Percentiles rank a stretch among this genome's conserved stretches.
Conservation (phyloP, 2,797 vertebrate species). For the Oreonectes daqikongensis region DNA sequence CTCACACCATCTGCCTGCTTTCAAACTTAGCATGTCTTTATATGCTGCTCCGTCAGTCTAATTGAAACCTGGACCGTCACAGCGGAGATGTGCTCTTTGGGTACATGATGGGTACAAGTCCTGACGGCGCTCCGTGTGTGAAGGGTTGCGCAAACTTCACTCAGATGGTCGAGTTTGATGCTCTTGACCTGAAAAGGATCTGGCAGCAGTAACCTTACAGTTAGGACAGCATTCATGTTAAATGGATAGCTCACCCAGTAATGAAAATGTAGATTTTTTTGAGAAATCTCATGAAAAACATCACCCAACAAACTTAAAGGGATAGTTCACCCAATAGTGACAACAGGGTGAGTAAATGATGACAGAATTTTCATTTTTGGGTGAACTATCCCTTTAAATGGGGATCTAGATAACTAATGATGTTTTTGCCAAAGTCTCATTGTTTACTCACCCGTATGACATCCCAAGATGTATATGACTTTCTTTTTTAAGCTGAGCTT, state of each 20-base stretch:
- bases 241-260: not conserved
- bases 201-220: conserved; percentile 30
- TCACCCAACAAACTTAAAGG: no score
- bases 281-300: no score
- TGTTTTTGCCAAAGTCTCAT: no score
- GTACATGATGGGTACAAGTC: conserved; percentile 11
- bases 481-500: no score
- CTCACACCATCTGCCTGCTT: conserved; percentile 28
- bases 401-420: no score
- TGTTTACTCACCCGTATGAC: no score
- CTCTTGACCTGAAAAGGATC: conserved; percentile 46
- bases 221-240: conserved; percentile 21
- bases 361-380: no score
- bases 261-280: not conserved
- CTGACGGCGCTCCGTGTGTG: not conserved
- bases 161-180: not conserved
- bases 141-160: not conserved
- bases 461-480: no score
- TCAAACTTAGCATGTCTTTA: conserved; percentile 5
- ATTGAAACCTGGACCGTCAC: conserved; percentile 16
- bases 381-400: no score
- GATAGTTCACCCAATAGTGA: no score
- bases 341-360: no score
- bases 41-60: not conserved
- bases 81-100: not conserved